Percentiles rank a stretch among this genome's conserved stretches.
Conservation (phyloP, 2,888 invertebrate genomes). For the Volucella zonaria region DNA sequence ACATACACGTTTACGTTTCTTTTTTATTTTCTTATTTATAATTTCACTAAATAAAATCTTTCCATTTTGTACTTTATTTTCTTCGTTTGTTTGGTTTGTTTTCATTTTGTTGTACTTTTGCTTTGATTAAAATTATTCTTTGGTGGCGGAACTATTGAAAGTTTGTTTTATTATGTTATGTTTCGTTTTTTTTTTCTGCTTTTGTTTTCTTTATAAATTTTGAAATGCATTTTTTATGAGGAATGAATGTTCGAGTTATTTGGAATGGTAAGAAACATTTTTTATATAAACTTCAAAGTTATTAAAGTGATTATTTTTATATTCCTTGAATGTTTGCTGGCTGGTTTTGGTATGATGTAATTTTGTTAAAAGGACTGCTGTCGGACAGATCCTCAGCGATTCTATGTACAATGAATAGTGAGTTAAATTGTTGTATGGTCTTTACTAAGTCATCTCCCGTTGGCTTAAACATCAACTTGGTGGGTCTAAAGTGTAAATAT, state of each 20-base stretch:
- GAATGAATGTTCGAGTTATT: too few species aligned
- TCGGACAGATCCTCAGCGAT: too few species aligned
- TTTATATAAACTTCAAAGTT: neutral
- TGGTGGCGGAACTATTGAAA: constrained; percentile 24
- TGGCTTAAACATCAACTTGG: too few species aligned
- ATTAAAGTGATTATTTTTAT: too few species aligned
- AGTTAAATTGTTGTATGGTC: too few species aligned
- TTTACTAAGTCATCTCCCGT: too few species aligned
- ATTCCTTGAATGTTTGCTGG: too few species aligned
- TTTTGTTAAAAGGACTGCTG: too few species aligned
- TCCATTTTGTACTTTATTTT: constrained; percentile 21
- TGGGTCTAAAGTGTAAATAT: too few species aligned
- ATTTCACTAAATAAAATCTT: constrained; percentile 55
- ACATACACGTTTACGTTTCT: constrained; percentile 24
- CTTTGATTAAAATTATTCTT: neutral
- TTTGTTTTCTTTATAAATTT: neutral
- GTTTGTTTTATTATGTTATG: neutral
- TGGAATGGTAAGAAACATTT: neutral
- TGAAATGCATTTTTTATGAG: too few species aligned
- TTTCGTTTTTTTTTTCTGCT: neutral
- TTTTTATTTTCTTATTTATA: constrained; percentile 52
- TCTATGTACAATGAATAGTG: too few species aligned
- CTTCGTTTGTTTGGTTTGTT: constrained; percentile 29
- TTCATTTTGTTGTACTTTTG: constrained; percentile 25
- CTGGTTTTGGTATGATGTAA: too few species aligned